A percentile compares a stretch with the other conserved stretches of the same genome.
phyloP scores from a whole-genome alignment of 2,888 invertebrate genomes.

The Onthophagus sagittarius region DNA sequence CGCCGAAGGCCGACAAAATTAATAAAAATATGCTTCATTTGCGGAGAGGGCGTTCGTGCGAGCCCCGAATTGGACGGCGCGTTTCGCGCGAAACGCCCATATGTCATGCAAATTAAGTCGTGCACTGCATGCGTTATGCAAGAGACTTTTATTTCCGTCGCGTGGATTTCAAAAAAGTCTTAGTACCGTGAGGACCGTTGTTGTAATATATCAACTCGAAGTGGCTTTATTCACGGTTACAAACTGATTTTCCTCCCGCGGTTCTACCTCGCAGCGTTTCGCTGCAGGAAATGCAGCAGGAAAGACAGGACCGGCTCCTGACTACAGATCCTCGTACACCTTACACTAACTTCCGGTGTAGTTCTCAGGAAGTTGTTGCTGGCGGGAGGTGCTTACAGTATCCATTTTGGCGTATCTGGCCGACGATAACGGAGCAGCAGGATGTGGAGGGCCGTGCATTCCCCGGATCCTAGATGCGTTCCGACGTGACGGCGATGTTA shows the following conservation, averaged over 20 bases:
- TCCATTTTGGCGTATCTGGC: neutral
- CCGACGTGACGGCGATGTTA: neutral
- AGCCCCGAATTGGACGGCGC: constrained; percentile 16
- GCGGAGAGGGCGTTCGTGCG: neutral
- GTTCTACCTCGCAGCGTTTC: neutral
- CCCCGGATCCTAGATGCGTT: neutral
- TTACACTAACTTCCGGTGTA: neutral
- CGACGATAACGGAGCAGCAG: neutral
- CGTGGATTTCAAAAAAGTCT: constrained; percentile 6
- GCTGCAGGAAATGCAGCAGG: neutral
- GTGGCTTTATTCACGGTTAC: neutral
- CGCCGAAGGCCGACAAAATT: neutral
- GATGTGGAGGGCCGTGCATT: neutral
- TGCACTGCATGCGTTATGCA: constrained; percentile 16
- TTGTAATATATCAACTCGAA: neutral
- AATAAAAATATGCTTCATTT: neutral
- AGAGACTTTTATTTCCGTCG: constrained; percentile 20
- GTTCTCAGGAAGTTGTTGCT: neutral
- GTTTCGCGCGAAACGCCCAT: constrained; percentile 19
- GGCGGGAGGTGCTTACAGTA: neutral
- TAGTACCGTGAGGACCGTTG: neutral
- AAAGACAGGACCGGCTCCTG: neutral
- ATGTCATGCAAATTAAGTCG: constrained; percentile 23
- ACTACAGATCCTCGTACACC: neutral
- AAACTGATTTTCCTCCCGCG: neutral